Percentiles rank a stretch among this genome's conserved stretches.
Conservation (phyloP, 2,797 vertebrate genomes). For the Champsocephalus esox region DNA sequence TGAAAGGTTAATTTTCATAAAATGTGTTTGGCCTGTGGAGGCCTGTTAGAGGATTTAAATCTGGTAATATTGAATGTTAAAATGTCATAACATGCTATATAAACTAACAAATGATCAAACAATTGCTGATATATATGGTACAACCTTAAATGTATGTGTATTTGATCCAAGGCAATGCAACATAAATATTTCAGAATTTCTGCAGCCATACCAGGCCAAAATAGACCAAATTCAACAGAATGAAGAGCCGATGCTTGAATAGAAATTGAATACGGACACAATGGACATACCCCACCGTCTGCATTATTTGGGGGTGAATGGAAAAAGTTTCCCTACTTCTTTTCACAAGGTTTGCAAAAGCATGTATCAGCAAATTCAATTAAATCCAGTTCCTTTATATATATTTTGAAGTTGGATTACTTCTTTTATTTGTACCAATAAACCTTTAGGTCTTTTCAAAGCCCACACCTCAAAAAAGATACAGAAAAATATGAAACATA, state of each 20-base stretch:
- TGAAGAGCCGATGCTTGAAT: neutral
- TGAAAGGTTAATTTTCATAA: neutral
- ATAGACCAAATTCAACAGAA: neutral
- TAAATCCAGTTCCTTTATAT: conserved; percentile 5
- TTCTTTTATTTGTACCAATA: neutral
- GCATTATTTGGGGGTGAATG: neutral
- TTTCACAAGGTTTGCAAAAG: conserved; percentile 16
- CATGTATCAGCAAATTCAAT: conserved; percentile 13
- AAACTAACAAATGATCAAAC: neutral
- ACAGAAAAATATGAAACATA: neutral
- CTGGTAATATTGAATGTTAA: neutral
- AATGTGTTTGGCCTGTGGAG: neutral
- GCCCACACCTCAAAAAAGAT: neutral
- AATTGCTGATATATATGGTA: neutral
- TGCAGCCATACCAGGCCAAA: neutral
- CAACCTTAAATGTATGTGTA: neutral
- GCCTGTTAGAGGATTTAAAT: neutral
- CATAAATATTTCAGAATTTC: conserved; percentile 1
- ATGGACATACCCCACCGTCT: neutral
- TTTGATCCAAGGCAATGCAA: neutral
- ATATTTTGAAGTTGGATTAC: neutral
- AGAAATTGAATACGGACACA: neutral
- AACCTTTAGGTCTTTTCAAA: conserved; percentile 2
- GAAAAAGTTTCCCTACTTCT: no score
- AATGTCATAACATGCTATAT: neutral